Conservation (phyloP, 1,140 invertebrate genomes). For the Ephestia elutella region DNA sequence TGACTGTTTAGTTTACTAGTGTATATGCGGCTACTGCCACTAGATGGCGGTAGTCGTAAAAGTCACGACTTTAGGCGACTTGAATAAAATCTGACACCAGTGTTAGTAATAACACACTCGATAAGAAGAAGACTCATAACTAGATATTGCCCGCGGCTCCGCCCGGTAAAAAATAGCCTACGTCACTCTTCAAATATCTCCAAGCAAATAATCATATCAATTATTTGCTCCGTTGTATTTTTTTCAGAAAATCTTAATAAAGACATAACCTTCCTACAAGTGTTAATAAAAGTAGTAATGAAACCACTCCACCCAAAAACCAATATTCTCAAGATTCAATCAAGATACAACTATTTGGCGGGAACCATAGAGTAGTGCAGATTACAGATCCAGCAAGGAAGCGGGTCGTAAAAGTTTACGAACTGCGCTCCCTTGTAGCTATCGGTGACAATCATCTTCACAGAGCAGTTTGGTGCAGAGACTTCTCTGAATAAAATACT, state of each 20-base stretch:
- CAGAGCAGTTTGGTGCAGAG: constrained; percentile 1
- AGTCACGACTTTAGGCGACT: too few relatives aligned
- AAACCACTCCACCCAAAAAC: neutral
- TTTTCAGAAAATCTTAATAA: neutral
- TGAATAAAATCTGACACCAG: too few relatives aligned
- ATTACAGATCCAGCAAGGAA: constrained; percentile 3
- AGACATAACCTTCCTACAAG: neutral
- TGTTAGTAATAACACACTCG: too few relatives aligned
- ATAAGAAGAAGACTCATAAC: too few relatives aligned
- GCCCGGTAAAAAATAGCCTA: too few relatives aligned
- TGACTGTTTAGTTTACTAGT: too few relatives aligned
- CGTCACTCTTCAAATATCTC: too few relatives aligned
- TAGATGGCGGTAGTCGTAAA: too few relatives aligned
- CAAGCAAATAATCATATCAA: too few relatives aligned
- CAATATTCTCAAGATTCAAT: constrained; percentile 4
- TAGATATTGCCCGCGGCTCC: too few relatives aligned
- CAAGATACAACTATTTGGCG: constrained; percentile 2
- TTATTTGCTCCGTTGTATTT: too few relatives aligned
- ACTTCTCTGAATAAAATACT: neutral
- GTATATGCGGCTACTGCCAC: too few relatives aligned
- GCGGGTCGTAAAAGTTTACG: constrained; percentile 8
- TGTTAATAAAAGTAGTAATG: neutral
- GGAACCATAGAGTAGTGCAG: neutral
- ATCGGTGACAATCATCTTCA: constrained; percentile 10
- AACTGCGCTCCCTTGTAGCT: neutral